Evolutionary conservation across 2,113 vertebrate genomes (phyloP), one percentile per base, ranked within the genome.

Genomic region (Tyto alba): DNA sequence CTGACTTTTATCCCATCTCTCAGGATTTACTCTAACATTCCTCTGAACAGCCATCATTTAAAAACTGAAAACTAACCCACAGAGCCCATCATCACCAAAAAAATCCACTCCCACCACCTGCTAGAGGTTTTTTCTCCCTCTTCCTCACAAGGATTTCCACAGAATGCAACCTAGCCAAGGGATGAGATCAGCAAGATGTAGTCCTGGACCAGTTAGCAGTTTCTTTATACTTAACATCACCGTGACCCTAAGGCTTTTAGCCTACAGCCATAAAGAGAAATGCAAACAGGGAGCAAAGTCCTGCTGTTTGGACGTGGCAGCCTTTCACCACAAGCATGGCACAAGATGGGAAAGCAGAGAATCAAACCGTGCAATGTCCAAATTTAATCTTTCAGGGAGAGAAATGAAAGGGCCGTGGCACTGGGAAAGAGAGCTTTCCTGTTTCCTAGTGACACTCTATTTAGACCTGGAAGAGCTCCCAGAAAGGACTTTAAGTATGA

Each of bases 391-490:
- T 81, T 47, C 48, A 73, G 77, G 74, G 60, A 90, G 38, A 88
- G 83, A 94, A 92, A 96, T 94, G 83, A 96, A 92, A 96, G 72
- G 85, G 85, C 55, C 4, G 0, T 45, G 80, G 74, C 76, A 60
- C 38, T 72, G 80, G 88, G 80, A 92, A 94, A 90, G 69, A 87
- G 76, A 94, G 68, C 69, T 89, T 94, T 93, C 66, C 66, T 72
- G 73, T 95, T 89, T 96, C 90, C 73, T 96, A 94, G 86, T 78
- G 94, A 90, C 88, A 95, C 77, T 92, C 80, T 43, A 75, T 95
- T 97, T 95, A 92, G 89, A 95, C 72, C 84, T 96, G 95, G 92
- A 97, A 95, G 52, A 64, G 87, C 34, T 96, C 94, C 96, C 96
- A 93, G 96, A 96, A 94, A 92, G 77, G 93, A 86, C 73, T 90